A percentile compares a stretch with the other conserved stretches of the same genome.
These are phyloP conservation scores for Lethrus apterus DNA, from an alignment of 1,140 invertebrate genomes.

Conservation along the genomic window DNA sequence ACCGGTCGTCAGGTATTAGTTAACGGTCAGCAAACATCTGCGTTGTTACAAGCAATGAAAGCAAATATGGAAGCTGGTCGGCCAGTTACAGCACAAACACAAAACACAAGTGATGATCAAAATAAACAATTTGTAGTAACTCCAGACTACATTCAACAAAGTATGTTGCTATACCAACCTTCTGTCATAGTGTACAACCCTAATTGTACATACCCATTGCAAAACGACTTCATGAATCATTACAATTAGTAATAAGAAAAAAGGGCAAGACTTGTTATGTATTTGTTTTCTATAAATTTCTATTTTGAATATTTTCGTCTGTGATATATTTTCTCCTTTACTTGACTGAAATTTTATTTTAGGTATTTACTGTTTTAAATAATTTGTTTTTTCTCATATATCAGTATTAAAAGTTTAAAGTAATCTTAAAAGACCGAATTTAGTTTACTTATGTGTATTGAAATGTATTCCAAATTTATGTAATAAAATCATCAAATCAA, in stretches of 20 bases:
- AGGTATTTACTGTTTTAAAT: conserved; percentile 1
- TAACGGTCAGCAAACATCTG: conserved; percentile 38
- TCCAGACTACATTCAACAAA: conserved; percentile 82
- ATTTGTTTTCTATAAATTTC: conserved; percentile 2
- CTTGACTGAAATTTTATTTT: conserved; percentile 6
- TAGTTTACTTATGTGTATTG: conserved; percentile 12
- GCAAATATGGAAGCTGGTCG: conserved; percentile 28
- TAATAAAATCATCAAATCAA: conserved; percentile 17
- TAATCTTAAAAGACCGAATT: too few relatives aligned
- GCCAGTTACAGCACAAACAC: conserved; percentile 8
- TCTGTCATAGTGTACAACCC: conserved; percentile 41
- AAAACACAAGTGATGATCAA: conserved; percentile 19
- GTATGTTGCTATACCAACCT: conserved; percentile 51
- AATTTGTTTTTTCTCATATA: conserved; percentile 4
- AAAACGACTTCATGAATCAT: conserved; percentile 36
- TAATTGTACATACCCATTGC: conserved; percentile 40
- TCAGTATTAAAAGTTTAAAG: conserved; percentile 11
- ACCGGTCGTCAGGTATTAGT: conserved; percentile 33
- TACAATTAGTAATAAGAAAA: not conserved
- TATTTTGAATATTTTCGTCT: conserved; percentile 6
- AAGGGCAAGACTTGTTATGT: conserved; percentile 12
- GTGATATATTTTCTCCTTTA: conserved; percentile 12
- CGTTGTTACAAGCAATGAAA: conserved; percentile 36
- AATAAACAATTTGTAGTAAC: conserved; percentile 74
- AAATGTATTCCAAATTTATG: conserved; percentile 27